phyloP scores from a whole-genome alignment of 2,113 vertebrate genomes.

The Trichechus manatus region DNA sequence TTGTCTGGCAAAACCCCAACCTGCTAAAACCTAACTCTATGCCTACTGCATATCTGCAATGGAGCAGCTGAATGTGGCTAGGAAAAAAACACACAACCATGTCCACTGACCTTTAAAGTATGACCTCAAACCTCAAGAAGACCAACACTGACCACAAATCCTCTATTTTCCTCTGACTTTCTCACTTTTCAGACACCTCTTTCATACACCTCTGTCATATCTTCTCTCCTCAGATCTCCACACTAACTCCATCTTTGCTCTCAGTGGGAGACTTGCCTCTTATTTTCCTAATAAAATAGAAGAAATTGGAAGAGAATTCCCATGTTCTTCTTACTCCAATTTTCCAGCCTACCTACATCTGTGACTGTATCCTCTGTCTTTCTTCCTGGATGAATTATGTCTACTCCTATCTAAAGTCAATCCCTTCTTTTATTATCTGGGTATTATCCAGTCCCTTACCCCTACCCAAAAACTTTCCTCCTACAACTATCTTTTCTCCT shows the following conservation, averaged over 20 bases:
- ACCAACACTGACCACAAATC: neutral
- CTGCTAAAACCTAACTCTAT: neutral
- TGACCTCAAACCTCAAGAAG: constrained; percentile 13
- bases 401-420: neutral
- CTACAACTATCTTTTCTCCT: neutral
- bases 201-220: neutral
- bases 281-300: constrained; percentile 18
- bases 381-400: neutral
- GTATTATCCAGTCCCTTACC: neutral
- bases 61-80: neutral
- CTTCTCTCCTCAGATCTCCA: neutral
- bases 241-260: neutral
- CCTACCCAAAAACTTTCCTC: neutral
- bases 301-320: neutral
- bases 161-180: neutral
- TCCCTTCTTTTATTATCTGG: neutral
- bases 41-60: neutral
- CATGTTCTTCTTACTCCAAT: neutral
- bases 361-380: neutral
- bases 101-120: neutral
- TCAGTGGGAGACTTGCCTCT: neutral
- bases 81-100: neutral
- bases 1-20: neutral
- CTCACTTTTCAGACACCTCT: neutral
- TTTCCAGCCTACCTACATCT: neutral